Percentiles rank a stretch among this genome's conserved stretches.
phyloP scores from a whole-genome alignment of 2,888 invertebrate species.

The Drosophila rubida region DNA sequence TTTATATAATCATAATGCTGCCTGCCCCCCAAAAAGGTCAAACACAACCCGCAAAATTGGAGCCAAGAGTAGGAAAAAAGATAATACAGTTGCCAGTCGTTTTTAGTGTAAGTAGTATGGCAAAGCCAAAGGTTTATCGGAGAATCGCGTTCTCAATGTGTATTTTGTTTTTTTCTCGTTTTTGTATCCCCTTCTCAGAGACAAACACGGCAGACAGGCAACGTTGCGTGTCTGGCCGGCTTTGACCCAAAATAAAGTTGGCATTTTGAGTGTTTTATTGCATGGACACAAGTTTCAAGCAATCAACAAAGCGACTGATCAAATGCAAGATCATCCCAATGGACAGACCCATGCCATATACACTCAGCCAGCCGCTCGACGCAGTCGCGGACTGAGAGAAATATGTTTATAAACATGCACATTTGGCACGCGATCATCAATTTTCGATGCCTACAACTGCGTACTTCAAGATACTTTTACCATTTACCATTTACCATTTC shows the following conservation, averaged over 20 bases:
- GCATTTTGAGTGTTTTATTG: conserved; percentile 81
- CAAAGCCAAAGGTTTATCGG: conserved; percentile 64
- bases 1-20: conserved; percentile 36
- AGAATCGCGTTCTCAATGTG: conserved; percentile 17
- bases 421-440: conserved; percentile 81
- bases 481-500: conserved; percentile 44
- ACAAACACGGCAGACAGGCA: conserved; percentile 53
- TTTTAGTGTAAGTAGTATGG: conserved; percentile 1
- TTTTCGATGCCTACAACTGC: conserved; percentile 69
- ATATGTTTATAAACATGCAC: conserved; percentile 81
- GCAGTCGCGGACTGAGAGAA: conserved; percentile 44
- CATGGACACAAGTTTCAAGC: conserved; percentile 81
- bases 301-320: conserved; percentile 81
- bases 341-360: conserved; percentile 60
- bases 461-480: conserved; percentile 74
- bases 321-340: conserved; percentile 78
- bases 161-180: too few relatives aligned
- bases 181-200: too few relatives aligned
- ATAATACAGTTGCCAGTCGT: neutral
- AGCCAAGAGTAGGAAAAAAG: conserved; percentile 18
- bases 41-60: conserved; percentile 73
- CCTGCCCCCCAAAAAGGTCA: conserved; percentile 72
- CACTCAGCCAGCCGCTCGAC: conserved; percentile 7
- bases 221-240: conserved; percentile 77
- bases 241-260: conserved; percentile 82